phyloP scores from a whole-genome alignment of 2,888 invertebrate genomes.

The Stenodema calcarata region DNA sequence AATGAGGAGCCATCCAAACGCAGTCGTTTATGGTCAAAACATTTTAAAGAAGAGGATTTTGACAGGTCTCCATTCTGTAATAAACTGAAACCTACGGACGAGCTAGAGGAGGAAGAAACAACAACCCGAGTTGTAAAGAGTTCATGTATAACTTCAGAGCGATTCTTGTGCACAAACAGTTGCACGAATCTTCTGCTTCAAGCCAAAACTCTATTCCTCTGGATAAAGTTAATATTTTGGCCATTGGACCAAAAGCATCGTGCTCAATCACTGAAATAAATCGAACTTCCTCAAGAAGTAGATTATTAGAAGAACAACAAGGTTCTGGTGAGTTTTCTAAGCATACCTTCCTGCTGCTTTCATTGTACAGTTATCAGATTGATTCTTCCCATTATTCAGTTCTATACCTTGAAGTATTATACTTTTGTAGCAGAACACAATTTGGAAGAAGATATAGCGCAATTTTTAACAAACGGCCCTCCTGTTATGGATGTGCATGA shows the following conservation, averaged over 20 bases:
- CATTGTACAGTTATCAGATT: background rate
- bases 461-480: background rate
- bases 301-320: background rate
- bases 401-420: background rate
- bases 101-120: background rate
- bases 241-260: background rate
- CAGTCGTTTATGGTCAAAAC: no score
- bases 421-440: background rate
- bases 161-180: conserved; percentile 21
- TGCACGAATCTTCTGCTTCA: conserved; percentile 35
- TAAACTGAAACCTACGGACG: no score
- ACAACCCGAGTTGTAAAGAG: background rate
- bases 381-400: background rate
- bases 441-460: background rate
- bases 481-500: background rate
- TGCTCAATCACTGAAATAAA: background rate
- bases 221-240: conserved; percentile 35
- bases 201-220: conserved; percentile 41
- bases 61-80: no score
- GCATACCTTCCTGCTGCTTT: background rate
- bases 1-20: no score
- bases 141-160: background rate
- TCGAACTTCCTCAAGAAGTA: background rate
- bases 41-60: no score
- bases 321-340: background rate